A percentile compares a stretch with the other conserved stretches of the same genome.
phyloP scores from a whole-genome alignment of 1,140 invertebrate species.

The Coenobita brevimanus region DNA sequence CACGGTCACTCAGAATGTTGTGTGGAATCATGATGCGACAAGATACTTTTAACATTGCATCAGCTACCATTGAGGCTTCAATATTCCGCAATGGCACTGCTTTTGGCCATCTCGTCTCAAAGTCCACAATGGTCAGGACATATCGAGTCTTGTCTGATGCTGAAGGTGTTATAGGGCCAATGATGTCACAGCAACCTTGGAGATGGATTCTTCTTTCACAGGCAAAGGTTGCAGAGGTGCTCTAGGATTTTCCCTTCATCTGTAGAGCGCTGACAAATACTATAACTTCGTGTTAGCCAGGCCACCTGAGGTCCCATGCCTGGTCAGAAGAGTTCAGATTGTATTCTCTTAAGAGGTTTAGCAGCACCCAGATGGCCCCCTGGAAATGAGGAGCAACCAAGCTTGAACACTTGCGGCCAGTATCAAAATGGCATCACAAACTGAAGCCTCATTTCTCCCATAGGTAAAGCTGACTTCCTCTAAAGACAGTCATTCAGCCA shows the following conservation, averaged over 20 bases:
- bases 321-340: not conserved
- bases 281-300: not conserved
- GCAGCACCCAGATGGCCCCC: not conserved
- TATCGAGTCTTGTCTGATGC: conserved; percentile 82
- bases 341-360: not conserved
- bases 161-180: not conserved
- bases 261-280: not conserved
- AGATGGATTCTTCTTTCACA: not conserved
- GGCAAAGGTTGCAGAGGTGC: not conserved
- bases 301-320: not conserved
- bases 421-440: conserved; percentile 74
- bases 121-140: conserved; percentile 93
- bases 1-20: not conserved
- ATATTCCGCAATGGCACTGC: not conserved
- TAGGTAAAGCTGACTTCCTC: no score
- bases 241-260: not conserved
- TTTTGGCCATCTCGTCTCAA: conserved; percentile 85
- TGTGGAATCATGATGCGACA: not conserved
- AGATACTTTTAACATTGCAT: not conserved
- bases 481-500: no score
- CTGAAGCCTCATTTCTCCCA: no score
- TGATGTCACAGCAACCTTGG: not conserved
- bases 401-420: not conserved
- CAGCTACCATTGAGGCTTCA: not conserved
- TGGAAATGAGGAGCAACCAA: not conserved